These are phyloP conservation scores for Pissodes strobi DNA, from an alignment of 1,140 invertebrate genomes.

Conservation along the genomic window DNA sequence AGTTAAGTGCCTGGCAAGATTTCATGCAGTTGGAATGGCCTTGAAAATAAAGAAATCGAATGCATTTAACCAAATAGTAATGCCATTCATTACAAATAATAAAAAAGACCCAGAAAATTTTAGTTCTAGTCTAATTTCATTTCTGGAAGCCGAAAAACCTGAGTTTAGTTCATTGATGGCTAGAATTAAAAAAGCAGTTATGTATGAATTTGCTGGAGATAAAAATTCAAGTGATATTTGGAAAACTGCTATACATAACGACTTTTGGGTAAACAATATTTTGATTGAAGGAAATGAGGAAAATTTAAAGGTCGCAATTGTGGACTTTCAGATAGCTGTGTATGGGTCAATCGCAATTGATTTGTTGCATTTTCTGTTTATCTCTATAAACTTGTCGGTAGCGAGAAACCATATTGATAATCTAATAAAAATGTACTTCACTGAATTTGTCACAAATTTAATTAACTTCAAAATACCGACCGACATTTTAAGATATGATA, in stretches of 20 bases:
- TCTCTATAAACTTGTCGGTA: slow-evolving; percentile 54
- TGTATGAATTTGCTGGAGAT: neutral
- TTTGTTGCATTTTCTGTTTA: slow-evolving; percentile 60
- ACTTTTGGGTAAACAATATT: slow-evolving; percentile 8
- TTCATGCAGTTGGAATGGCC: slow-evolving; percentile 61
- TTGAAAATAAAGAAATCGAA: slow-evolving; percentile 54
- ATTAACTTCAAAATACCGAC: neutral
- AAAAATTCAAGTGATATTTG: neutral
- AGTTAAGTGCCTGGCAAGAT: slow-evolving; percentile 56
- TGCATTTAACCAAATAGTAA: slow-evolving; percentile 52
- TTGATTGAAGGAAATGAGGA: neutral
- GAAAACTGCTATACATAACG: neutral
- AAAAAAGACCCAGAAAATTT: slow-evolving; percentile 3
- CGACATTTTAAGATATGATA: neutral
- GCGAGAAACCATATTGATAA: slow-evolving; percentile 51
- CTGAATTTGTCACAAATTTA: slow-evolving; percentile 7
- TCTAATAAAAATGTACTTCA: slow-evolving; percentile 58
- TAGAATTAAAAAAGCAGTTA: slow-evolving; percentile 3
- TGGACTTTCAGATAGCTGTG: neutral
- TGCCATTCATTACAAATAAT: slow-evolving; percentile 37
- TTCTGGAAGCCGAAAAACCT: neutral
- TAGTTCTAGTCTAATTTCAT: neutral
- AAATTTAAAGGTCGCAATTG: neutral
- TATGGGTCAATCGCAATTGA: slow-evolving; percentile 59
- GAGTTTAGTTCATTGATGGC: neutral